Evolutionary conservation across 2,888 invertebrate genomes (phyloP).

Genomic region (Colletes collaris): DNA sequence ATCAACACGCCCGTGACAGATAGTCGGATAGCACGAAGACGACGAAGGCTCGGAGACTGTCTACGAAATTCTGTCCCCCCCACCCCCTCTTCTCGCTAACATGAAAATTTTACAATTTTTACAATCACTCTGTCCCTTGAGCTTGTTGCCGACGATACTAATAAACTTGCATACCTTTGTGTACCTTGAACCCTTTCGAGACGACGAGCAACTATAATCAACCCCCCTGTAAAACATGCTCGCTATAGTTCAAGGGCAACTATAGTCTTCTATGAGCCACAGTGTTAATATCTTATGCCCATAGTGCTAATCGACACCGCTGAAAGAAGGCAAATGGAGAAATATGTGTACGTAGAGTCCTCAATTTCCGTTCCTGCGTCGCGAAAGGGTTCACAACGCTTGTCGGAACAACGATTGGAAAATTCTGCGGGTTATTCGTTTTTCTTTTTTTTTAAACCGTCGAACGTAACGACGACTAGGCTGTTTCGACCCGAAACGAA

Average conservation of each 20-base stretch:
- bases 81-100: conserved; percentile 6
- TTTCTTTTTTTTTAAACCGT: neutral
- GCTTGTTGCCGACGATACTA: conserved; percentile 14
- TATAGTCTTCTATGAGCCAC: conserved; percentile 9
- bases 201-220: conserved; percentile 7
- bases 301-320: conserved; percentile 15
- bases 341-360: conserved; percentile 18
- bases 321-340: neutral
- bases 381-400: conserved; percentile 24
- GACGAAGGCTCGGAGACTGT: conserved; percentile 18
- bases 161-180: conserved; percentile 2
- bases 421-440: conserved; percentile 4
- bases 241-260: neutral
- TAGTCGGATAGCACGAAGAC: conserved; percentile 27
- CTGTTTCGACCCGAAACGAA: conserved; percentile 31
- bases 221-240: neutral
- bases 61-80: conserved; percentile 12
- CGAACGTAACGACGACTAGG: neutral
- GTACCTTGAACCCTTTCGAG: conserved; percentile 24
- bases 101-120: conserved; percentile 52
- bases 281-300: conserved; percentile 8
- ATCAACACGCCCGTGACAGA: conserved; percentile 45
- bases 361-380: conserved; percentile 17
- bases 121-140: conserved; percentile 37
- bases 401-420: neutral